Base-by-base conservation (phyloP, 1,140 invertebrate genomes). In the Campoletis sonorensis region DNA sequence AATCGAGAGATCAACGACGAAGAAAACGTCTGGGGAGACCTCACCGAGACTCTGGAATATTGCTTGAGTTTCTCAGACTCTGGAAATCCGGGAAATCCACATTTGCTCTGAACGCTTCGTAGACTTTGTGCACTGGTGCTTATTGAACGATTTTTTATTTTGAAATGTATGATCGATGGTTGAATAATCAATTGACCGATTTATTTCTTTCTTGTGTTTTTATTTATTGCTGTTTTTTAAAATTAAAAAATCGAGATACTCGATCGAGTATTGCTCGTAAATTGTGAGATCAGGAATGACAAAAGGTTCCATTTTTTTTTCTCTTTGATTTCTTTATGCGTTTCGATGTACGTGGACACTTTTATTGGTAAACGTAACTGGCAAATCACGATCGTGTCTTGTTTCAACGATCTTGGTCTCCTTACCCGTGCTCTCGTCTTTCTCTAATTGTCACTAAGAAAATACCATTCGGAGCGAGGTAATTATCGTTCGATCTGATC, bases 401-500 rank as follows among this genome's bases (percentile, higher is more conserved):
- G 23, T n/a, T 4, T 11, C 23, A 26, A 64, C 61, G 61, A 64
- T 64, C 61, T 27, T 64, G 10, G 23, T 64, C 61, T 64, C 61
- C 61, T 64, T 64, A 64, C 26, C 40, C 79, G 30, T 45, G 27
- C 30, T 37, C 67, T 33, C 45, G 73, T 51, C 33, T 77, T 40
- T 40, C 51, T 68, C 79, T 81, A 81, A 81, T 81, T 81, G 79
- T 75, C 45, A 75, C 79, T 58, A 71, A 61, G 51, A 81, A 49
- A 81, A 81, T 21, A 27, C 79, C 79, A 75, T 81, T 81, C 54
- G 70, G 30, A 72, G 79, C 70, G 49, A 21, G 40, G 79, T 81
- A 81, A 81, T 81, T 81, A 81, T 71, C 79, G 79, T 49, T 81
- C 70, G 67, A 81, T 79, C 79, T 10, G 79, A 70, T 71, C 33